phyloP scores from a whole-genome alignment of 2,113 vertebrate genomes.

The Campylomormyrus numenius region DNA sequence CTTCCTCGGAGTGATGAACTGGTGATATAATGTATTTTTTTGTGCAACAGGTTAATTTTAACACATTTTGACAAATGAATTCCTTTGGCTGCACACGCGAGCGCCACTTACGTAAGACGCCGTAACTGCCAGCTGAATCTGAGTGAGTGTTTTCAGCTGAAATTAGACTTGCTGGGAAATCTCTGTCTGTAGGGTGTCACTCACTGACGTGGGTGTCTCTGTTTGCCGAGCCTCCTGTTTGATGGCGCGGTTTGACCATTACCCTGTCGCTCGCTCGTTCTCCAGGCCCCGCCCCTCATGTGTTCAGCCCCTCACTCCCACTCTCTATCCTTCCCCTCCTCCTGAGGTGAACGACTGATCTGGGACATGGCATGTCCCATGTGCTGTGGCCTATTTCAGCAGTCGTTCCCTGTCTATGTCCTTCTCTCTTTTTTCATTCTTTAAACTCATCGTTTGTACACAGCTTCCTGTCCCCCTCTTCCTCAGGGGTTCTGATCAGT shows the following conservation, averaged over 20 bases:
- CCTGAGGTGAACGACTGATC: conserved; percentile 53
- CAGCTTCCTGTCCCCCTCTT: background rate
- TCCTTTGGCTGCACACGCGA: background rate
- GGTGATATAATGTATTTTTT: conserved; percentile 2
- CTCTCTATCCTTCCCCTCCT: conserved; percentile 26
- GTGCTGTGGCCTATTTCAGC: conserved; percentile 63
- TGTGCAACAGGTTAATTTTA: conserved; percentile 1
- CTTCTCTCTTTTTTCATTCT: conserved; percentile 3
- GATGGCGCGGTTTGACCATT: background rate
- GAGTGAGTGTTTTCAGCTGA: background rate
- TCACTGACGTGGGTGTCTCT: background rate
- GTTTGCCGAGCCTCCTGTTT: background rate
- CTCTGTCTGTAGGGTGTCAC: background rate
- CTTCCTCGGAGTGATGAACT: background rate
- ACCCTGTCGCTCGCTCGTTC: background rate
- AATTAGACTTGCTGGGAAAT: conserved; percentile 7
- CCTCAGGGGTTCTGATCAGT: background rate
- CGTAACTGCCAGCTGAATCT: background rate
- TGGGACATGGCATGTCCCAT: conserved; percentile 64
- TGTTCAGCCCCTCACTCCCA: conserved; percentile 32
- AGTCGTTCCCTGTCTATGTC: conserved; percentile 7
- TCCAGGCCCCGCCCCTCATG: conserved; percentile 50
- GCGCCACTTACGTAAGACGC: background rate
- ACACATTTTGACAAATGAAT: conserved; percentile 17
- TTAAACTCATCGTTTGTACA: background rate